Percentiles rank a stretch among this genome's conserved stretches.
These are phyloP conservation scores for Odobenus rosmarus DNA, from an alignment of 2,113 vertebrate genomes.

Conservation along the genomic window DNA sequence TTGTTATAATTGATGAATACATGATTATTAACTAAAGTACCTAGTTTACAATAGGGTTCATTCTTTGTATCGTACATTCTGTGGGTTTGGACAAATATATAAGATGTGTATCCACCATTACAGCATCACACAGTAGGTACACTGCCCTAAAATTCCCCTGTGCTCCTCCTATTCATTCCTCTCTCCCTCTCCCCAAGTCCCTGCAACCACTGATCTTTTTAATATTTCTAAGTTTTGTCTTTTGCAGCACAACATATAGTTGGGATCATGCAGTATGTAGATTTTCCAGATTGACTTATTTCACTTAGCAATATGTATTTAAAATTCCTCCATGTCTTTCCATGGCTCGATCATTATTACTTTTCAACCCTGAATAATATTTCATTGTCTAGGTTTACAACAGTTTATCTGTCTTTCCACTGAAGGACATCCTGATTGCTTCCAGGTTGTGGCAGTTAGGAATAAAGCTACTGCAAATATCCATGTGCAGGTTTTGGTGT, in stretches of 20 bases:
- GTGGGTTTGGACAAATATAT: neutral
- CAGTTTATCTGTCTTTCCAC: neutral
- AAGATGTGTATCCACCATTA: neutral
- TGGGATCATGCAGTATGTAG: neutral
- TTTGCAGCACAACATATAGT: neutral
- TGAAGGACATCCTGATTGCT: neutral
- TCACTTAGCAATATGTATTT: neutral
- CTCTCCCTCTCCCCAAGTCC: neutral
- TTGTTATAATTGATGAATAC: neutral
- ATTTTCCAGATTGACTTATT: neutral
- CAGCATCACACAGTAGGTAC: neutral
- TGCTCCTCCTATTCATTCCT: neutral
- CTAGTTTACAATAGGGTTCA: neutral
- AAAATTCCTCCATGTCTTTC: neutral
- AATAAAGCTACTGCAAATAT: neutral
- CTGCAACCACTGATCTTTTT: neutral
- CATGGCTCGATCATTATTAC: neutral
- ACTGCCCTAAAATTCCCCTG: neutral
- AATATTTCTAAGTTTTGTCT: neutral
- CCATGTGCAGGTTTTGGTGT: neutral
- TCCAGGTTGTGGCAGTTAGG: neutral
- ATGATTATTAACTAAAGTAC: neutral
- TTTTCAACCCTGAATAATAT: constrained; percentile 24
- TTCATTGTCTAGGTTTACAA: neutral
- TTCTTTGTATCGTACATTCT: neutral